Percentiles rank a stretch among this genome's conserved stretches.
Evolutionary conservation across 2,888 invertebrate genomes (phyloP).

Genomic region (Eugnorisma glareosa): DNA sequence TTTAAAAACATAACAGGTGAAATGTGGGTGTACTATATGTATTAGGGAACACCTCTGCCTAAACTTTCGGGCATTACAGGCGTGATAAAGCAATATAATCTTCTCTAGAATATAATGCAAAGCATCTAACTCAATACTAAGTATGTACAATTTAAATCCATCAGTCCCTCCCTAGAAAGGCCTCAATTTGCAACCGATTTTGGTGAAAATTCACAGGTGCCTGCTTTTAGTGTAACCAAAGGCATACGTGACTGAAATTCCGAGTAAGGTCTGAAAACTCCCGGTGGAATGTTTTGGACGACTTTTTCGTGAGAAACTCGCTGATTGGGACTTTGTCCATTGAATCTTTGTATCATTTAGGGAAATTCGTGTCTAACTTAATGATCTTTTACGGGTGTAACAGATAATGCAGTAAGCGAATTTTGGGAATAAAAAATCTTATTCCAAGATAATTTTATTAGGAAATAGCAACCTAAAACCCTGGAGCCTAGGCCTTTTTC

Average conservation of each 20-base stretch:
- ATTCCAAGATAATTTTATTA: neutral
- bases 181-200: conserved; percentile 53
- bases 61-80: neutral
- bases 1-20: neutral
- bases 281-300: conserved; percentile 1
- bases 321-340: conserved; percentile 32
- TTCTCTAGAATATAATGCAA: neutral
- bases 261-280: conserved; percentile 37
- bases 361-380: neutral
- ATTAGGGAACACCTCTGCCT: no score
- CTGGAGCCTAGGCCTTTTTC: neutral
- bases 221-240: conserved; percentile 56
- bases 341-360: conserved; percentile 22
- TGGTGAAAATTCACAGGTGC: conserved; percentile 52
- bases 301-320: conserved; percentile 25
- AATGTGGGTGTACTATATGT: neutral
- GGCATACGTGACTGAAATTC: conserved; percentile 56
- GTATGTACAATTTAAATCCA: neutral
- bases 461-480: neutral
- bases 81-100: neutral
- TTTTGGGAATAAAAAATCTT: neutral
- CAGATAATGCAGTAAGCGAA: neutral
- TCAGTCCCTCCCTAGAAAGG: neutral
- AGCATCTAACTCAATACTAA: neutral
- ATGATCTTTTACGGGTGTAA: neutral